phyloP scores from a whole-genome alignment of 2,888 invertebrate species.

The Gymnosoma rotundatum region DNA sequence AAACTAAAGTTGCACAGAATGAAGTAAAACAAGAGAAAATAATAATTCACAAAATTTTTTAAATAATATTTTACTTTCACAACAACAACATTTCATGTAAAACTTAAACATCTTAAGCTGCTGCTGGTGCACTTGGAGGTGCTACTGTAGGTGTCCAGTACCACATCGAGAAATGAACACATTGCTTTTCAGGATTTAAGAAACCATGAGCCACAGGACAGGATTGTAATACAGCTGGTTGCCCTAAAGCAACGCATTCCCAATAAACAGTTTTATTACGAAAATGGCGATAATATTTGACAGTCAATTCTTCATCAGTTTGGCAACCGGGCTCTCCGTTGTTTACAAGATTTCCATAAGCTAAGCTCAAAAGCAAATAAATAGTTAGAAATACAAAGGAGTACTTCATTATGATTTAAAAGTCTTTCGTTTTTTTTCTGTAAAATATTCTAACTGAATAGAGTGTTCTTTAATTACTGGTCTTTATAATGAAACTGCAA shows the following conservation, averaged over 20 bases:
- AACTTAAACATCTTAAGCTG: not conserved
- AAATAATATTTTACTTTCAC: not conserved
- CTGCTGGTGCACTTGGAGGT: conserved; percentile 74
- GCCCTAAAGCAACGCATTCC: conserved; percentile 49
- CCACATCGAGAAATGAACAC: conserved; percentile 74
- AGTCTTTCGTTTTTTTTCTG: conserved; percentile 3
- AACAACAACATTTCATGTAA: not conserved
- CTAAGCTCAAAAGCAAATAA: not conserved
- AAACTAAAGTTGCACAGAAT: no score
- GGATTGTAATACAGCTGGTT: conserved; percentile 33
- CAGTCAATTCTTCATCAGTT: conserved; percentile 54
- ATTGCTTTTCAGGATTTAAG: conserved; percentile 70
- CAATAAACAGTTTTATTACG: conserved; percentile 52
- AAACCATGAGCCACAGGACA: conserved; percentile 63
- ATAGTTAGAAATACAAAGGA: not conserved
- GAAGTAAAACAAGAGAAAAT: not conserved
- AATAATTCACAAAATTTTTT: not conserved
- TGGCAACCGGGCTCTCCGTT: conserved; percentile 60
- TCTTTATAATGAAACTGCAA: not conserved
- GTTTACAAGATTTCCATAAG: conserved; percentile 13
- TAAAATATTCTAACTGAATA: conserved; percentile 5
- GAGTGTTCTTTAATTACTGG: conserved; percentile 1
- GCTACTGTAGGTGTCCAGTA: conserved; percentile 72
- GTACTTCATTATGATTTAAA: conserved; percentile 2
- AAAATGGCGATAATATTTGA: conserved; percentile 56